Base-by-base conservation (phyloP, 1,140 invertebrate species). In the Bilobella aurantiaca region DNA sequence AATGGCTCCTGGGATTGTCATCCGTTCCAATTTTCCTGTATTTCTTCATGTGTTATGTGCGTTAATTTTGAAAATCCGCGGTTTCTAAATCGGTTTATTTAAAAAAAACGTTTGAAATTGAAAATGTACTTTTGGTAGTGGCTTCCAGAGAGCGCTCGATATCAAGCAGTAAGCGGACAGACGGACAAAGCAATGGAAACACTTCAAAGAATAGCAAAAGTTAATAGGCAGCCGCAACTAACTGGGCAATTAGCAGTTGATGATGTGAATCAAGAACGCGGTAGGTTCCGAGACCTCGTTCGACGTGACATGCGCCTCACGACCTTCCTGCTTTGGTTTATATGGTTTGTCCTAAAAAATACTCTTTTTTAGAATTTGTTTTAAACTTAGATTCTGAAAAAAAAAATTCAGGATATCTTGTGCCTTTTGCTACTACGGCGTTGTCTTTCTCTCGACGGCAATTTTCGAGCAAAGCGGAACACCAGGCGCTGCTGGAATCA, bases 381-480 rank as follows among this genome's bases (percentile, higher is more conserved):
- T n/a, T n/a, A 8, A 42, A 42, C 18, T 18, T 12, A 42, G 8
- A 42, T 42, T 18, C 8, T 12, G 34, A 42, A 42, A 42, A 12
- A 12, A 18, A 42, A 42, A 18, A 42, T 12, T 42, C 74, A 93
- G 91, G 91, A 87, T 93, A 80, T 84, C 89, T 0, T 93, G 91
- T 79, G 91, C 93, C 1, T 96, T 97, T 79, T 94, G 90, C 73
- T 98, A 98, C 76, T 97, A 97, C 77, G 94, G 94, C 1, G 82
- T 96, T 37, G 93, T 98, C 2, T 79, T 97, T 53, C 92, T 97
- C 85, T 94, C 93, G 0, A 96, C 93, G 1, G 93, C 96, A 78
- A 79, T 97, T 30, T 91, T 97, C 78, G 88, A 91, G 74, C 59
- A 62, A 27, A 31, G 46, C 12, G 23, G n/a, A n/a, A 27, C n/a